Evolutionary conservation across 2,113 vertebrate genomes (phyloP).

Genomic region (Calonectris borealis): DNA sequence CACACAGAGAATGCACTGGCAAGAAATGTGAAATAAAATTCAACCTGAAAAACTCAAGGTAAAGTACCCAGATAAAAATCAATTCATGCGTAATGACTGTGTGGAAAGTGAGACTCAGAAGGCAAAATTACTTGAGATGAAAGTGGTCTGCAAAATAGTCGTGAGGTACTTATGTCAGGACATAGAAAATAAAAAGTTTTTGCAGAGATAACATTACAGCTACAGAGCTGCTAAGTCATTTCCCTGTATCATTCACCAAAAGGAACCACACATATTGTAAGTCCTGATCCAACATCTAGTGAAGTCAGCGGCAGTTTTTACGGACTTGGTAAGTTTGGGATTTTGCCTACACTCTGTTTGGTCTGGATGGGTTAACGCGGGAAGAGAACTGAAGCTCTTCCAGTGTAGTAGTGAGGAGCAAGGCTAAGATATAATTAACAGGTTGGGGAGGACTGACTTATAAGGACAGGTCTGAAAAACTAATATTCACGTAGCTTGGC

Average conservation of each 20-base stretch:
- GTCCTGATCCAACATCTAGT: background rate
- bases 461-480: background rate
- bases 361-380: background rate
- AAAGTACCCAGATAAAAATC: background rate
- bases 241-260: background rate
- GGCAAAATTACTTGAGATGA: background rate
- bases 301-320: background rate
- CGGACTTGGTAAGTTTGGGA: background rate
- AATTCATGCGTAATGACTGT: background rate
- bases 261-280: background rate
- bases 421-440: background rate
- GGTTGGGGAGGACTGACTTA: background rate
- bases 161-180: background rate
- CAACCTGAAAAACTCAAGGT: background rate
- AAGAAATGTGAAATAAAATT: background rate
- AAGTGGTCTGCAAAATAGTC: background rate
- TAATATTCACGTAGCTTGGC: background rate
- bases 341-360: background rate
- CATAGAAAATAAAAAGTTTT: background rate
- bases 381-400: background rate
- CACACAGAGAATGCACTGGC: background rate
- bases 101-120: background rate
- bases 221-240: background rate
- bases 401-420: background rate
- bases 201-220: background rate